Evolutionary conservation across 2,888 invertebrate genomes (phyloP), one percentile per base, ranked within the genome.

Genomic region (Acholoe squamosa): DNA sequence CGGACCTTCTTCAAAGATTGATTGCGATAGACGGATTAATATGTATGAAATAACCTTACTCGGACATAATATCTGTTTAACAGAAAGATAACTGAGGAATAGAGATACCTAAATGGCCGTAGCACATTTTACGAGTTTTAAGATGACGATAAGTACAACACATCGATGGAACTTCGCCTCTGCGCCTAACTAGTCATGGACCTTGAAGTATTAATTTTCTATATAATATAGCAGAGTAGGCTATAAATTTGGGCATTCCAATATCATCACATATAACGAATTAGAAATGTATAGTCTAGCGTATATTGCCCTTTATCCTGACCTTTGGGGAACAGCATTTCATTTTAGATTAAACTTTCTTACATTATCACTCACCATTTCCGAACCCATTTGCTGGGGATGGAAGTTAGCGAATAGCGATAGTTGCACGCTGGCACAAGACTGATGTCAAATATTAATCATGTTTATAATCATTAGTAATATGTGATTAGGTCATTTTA

Each of bases 401-500:
- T 33, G n/a, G 19, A 16, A 7, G 34, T 34, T 33, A 43, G 14
- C 7, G 31, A 33, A 34, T 33, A 43, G 80, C 34, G 34, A 80
- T 80, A 80, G 80, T 43, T 43, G 80, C 80, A 80, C 80, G 33
- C 80, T 34, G 43, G 25, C 80, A 80, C 80, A 80, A 16, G 31
- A 80, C 33, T 80, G 19, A 33, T 34, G 33, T 43, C 43, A 43
- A 43, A 80, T 80, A 80, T 80, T 1, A 34, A 80, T 80, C 80
- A 34, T 43, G 43, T 33, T 43, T 80, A 80, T 80, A 80, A 34
- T n/a, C n/a, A n/a, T 80, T 80, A 80, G 19, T 80, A 34, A 80
- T 80, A 80, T 80, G 43, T 80, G 43, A 80, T 80, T 43, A 80
- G 80, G n/a, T 19, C 34, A 80, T 33, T 80, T 33, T 80, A 80